These are phyloP conservation scores for Pseudolycoriella hygida DNA, from an alignment of 2,888 invertebrate genomes.

Conservation along the genomic window DNA sequence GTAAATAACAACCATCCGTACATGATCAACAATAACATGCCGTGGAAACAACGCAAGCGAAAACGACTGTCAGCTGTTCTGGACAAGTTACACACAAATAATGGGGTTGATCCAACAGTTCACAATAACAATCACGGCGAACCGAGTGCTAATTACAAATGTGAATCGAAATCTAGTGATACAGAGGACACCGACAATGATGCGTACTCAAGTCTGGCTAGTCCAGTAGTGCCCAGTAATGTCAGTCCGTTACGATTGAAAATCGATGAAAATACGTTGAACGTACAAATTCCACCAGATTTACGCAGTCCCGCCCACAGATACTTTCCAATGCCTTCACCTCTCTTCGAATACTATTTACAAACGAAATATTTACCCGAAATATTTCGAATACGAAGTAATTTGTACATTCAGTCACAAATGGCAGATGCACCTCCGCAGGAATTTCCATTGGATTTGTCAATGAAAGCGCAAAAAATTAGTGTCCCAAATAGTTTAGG, in stretches of 20 bases:
- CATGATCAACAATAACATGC: conserved; percentile 42
- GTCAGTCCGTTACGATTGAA: conserved; percentile 2
- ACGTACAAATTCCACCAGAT: conserved; percentile 4
- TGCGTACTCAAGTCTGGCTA: conserved; percentile 15
- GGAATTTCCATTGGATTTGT: conserved; percentile 71
- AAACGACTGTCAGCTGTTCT: conserved; percentile 64
- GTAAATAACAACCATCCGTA: conserved; percentile 40
- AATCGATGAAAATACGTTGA: conserved; percentile 5
- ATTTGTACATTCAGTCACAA: conserved; percentile 31
- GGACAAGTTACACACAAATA: conserved; percentile 48
- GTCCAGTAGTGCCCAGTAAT: conserved; percentile 13
- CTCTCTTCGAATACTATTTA: conserved; percentile 39
- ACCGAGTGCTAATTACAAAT: background rate
- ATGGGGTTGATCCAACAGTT: conserved; percentile 15
- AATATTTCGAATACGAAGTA: conserved; percentile 38
- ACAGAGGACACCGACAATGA: conserved; percentile 15
- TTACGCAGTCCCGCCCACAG: conserved; percentile 24
- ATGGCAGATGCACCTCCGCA: conserved; percentile 38
- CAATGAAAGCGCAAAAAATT: conserved; percentile 35
- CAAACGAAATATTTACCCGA: conserved; percentile 43
- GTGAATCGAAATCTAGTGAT: conserved; percentile 8
- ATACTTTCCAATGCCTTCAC: conserved; percentile 23
- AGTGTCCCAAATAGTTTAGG: background rate
- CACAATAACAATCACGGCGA: conserved; percentile 9
- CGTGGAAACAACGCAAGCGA: conserved; percentile 52